These are phyloP conservation scores for Takifugu bimaculatus DNA, from an alignment of 2,113 vertebrate species.

Conservation along the genomic window DNA sequence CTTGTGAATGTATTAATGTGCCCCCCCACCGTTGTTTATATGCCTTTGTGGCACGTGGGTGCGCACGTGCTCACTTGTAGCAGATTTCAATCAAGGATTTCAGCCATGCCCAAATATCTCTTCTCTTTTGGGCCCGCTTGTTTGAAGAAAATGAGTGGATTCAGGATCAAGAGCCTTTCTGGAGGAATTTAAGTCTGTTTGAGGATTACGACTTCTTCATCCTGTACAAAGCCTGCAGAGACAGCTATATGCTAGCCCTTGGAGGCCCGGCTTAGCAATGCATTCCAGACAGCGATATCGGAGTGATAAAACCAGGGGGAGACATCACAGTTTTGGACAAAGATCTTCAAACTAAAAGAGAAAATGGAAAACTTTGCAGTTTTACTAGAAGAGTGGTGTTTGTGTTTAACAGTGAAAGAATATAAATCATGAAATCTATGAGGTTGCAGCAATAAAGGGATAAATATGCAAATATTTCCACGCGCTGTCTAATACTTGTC, in stretches of 20 bases:
- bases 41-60: not conserved
- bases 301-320: slow-evolving; percentile 54
- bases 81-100: slow-evolving; percentile 70
- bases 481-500: not conserved
- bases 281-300: slow-evolving; percentile 43
- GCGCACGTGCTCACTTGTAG: slow-evolving; percentile 61
- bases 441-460: not conserved
- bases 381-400: slow-evolving; percentile 16
- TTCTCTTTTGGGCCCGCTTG: slow-evolving; percentile 66
- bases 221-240: slow-evolving; percentile 62
- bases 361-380: slow-evolving; percentile 37
- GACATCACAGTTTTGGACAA: slow-evolving; percentile 38
- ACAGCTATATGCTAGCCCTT: slow-evolving; percentile 56
- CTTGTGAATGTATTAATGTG: slow-evolving; percentile 26
- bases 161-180: slow-evolving; percentile 74
- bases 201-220: slow-evolving; percentile 73
- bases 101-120: slow-evolving; percentile 62
- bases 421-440: slow-evolving; percentile 11
- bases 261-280: slow-evolving; percentile 49
- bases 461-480: not conserved
- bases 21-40: slow-evolving; percentile 23
- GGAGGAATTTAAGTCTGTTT: slow-evolving; percentile 74
- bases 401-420: slow-evolving; percentile 10
- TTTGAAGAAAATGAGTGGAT: slow-evolving; percentile 78
- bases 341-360: slow-evolving; percentile 57